Percentiles rank a stretch among this genome's conserved stretches.
phyloP scores from a whole-genome alignment of 2,113 vertebrate species.

The Rhea americana region DNA sequence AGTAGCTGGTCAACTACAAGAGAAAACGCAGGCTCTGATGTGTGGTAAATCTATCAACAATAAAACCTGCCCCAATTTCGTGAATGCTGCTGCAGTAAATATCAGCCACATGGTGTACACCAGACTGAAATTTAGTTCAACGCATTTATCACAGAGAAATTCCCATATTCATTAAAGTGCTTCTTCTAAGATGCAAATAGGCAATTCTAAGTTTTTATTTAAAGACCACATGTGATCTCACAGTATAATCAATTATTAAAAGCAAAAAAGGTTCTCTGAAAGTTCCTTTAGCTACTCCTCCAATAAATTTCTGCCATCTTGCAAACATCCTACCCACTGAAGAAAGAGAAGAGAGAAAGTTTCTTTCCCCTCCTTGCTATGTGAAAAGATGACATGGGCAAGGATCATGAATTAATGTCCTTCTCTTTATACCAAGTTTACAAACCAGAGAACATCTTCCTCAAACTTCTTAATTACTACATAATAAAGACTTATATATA shows the following conservation, averaged over 20 bases:
- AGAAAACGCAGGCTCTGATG: background rate
- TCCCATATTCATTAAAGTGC: background rate
- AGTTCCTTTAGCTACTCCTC: background rate
- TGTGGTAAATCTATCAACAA: fast-evolving
- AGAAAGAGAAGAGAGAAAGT: background rate
- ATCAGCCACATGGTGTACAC: background rate
- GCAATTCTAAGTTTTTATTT: background rate
- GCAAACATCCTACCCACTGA: background rate
- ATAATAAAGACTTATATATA: background rate
- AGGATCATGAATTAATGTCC: background rate
- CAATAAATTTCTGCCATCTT: background rate
- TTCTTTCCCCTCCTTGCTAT: background rate
- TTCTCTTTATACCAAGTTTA: background rate
- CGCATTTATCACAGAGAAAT: background rate
- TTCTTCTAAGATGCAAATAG: background rate
- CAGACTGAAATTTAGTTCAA: background rate
- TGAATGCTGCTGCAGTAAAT: background rate
- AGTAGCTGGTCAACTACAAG: background rate
- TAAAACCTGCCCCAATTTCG: background rate
- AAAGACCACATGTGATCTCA: background rate
- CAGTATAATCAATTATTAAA: background rate
- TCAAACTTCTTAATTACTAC: background rate
- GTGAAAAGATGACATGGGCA: background rate
- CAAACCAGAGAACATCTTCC: background rate
- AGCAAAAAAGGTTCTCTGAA: background rate